phyloP scores from a whole-genome alignment of 2,113 vertebrate species.

The Ammodytes dubius region DNA sequence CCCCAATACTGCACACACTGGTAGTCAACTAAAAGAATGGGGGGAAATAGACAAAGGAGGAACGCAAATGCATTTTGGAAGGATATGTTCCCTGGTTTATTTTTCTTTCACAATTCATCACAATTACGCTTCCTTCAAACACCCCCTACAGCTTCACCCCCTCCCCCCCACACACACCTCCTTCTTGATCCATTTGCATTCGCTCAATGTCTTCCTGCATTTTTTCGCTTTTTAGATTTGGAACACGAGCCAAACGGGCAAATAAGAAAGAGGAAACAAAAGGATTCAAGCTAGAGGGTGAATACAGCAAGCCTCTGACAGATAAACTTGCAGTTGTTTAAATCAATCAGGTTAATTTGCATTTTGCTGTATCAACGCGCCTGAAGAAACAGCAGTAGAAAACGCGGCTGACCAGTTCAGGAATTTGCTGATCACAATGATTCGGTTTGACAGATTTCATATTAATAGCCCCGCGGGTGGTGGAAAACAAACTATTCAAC shows the following conservation, averaged over 20 bases:
- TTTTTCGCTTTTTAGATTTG: conserved; percentile 24
- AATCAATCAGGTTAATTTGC: conserved; percentile 46
- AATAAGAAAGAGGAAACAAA: conserved; percentile 14
- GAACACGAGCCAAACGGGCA: conserved; percentile 5
- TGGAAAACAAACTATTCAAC: conserved; percentile 64
- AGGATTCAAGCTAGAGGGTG: background rate
- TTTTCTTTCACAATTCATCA: conserved; percentile 30
- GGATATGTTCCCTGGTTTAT: conserved; percentile 30
- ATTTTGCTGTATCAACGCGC: conserved; percentile 61
- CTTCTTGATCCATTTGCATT: conserved; percentile 26
- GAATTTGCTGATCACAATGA: conserved; percentile 57
- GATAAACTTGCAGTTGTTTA: conserved; percentile 18
- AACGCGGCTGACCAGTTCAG: conserved; percentile 46
- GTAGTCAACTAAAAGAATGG: conserved; percentile 53
- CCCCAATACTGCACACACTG: background rate
- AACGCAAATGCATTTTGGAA: conserved; percentile 23
- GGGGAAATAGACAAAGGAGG: conserved; percentile 30
- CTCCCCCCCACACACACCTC: background rate
- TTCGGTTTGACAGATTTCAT: conserved; percentile 57
- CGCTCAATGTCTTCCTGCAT: conserved; percentile 6
- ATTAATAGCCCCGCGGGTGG: conserved; percentile 53
- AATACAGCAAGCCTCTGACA: background rate
- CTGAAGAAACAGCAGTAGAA: conserved; percentile 15
- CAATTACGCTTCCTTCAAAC: conserved; percentile 23
- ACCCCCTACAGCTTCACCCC: conserved; percentile 28